Base-by-base conservation (phyloP, 2,113 vertebrate species). In the Elachura formosa region DNA sequence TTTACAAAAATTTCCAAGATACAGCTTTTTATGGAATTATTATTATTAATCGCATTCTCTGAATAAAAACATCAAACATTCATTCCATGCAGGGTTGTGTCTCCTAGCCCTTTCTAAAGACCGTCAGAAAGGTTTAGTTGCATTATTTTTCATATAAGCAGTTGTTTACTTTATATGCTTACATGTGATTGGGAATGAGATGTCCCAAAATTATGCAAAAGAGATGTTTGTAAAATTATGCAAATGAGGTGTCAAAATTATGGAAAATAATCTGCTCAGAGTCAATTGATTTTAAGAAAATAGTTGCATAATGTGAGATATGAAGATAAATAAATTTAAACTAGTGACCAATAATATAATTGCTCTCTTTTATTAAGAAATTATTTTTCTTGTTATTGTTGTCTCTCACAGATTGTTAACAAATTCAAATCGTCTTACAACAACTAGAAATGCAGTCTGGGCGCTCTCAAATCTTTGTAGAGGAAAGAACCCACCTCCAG, bases 401-500 rank as follows among this genome's bases (percentile, higher is more conserved):
- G 22, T 88, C 34, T 95, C 59, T 78, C 58, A 25, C 94, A 99
- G 99, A 89, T 97, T 99, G 29, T 97, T 99, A 83, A 98, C 98
- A 59, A 99, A 98, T 94, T 99, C 98, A 13, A 99, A 98, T 93
- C 98, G 99, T 87, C 98, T 99, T 91, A 99, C 99, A 84, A 99
- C 98, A 91, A 99, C 98, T 67, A 98, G 99, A 96, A 99, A 99
- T 91, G 99, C 99, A 45, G 98, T 99, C 13, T 99, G 99, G 99
- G 99, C 99, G 5, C 98, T 99, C 59, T 99, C 99, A 54, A 99
- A 99, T 96, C 98, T 99, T 76, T 99, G 99, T 96, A 97, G 99
- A 97, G 99, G 99, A 73, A 99, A 99, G 97, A 99, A 99, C 89
- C 99, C 99, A 63, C 99, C 99, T 96, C 99, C 98, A 73, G 98